Evolutionary conservation across 2,797 vertebrate species (phyloP), one percentile per base, ranked within the genome.

Genomic region (Neosilurus mollespiculum): DNA sequence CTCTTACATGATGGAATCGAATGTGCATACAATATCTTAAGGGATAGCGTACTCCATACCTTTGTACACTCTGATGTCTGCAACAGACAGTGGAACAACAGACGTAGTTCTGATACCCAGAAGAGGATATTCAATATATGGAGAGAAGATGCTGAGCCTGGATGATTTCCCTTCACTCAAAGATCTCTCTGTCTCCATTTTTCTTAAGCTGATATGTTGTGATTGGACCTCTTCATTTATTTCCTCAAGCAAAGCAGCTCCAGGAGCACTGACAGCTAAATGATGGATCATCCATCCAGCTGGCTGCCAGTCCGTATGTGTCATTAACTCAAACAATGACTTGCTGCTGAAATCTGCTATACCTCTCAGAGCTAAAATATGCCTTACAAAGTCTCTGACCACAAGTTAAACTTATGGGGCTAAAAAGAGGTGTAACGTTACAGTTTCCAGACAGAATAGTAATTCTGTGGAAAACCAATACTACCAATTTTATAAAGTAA

Each of bases 271-370:
- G 84, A 67, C 75, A 80, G 69, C 49, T 83, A 61, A 58, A 72
- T 83, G 58, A 84, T 81, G 78, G 87, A 80, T 90, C 81, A 88
- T 56, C 71, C 80, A 18, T 80, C 84, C 76, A 82, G 81, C 58
- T 89, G 83, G 81, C 75, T 85, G 64, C 16, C 80, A 81, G 58
- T 78, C 26, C 61, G 34, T 65, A 72, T 59, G 66, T 62, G 49
- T 73, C 26, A 75, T 65, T 81, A 86, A 76, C 72, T 53, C 78
- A 81, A 70, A 81, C 71, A 73, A 81, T 30, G 49, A 43, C 30
- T n/a, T 64, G 49, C 82, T 80, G 69, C 26, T 59, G 67, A 49
- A 75, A 24, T 49, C 71, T 80, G 83, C 49, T 11, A 10, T 51
- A 66, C 61, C 51, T 53, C 43, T 73, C 51, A 3, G 20, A 65